Base-by-base conservation (phyloP, 2,797 vertebrate species). In the Neostethus bicornis region DNA sequence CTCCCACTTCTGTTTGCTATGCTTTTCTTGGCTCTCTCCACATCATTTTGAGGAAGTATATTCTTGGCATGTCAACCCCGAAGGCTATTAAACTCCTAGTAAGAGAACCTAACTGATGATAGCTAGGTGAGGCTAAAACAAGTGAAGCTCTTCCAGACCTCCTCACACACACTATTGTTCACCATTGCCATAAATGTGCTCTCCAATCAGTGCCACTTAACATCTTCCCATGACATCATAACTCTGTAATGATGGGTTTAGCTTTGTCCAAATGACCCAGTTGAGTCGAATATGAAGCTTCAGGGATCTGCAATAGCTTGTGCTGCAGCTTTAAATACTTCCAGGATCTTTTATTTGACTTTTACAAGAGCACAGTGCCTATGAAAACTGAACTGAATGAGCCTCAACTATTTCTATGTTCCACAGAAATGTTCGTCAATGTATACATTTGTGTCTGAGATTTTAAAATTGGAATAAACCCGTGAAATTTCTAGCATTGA, bases 21-120 rank as follows among this genome's bases (percentile, higher is more conserved):
- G 79, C 63, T 87, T 85, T 84, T 81, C 61, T 88, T 87, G 89
- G 83, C 77, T 16, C 44, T 44, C 43, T 52, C 35, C 43, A 29
- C 59, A 45, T 56, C 5, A 19, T 43, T 77, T 85, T 81, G 62
- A 70, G 79, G 84, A 86, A 82, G 61, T 73, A 56, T 34, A 47
- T 46, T 79, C 56, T 72, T 56, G 23, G 79, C 54, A 35, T 63
- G 47, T 38, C 11, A 16, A 61, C 64, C 61, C 77, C 46, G 61
- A 71, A 57, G 66, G 68, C 78, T 74, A 72, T 75, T 77, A 70
- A 79, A 84, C 37, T 61, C 44, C 13, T 14, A 69, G 50, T 43
- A 45, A 73, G 76, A 69, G 56, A 51, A 46, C 35, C 41, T 64
- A 59, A 26, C 41, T 46, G 7, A 55, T 51, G 61, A 66, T 53